These are phyloP conservation scores for Clistopyga incitator DNA, from an alignment of 2,888 invertebrate species.

Conservation along the genomic window DNA sequence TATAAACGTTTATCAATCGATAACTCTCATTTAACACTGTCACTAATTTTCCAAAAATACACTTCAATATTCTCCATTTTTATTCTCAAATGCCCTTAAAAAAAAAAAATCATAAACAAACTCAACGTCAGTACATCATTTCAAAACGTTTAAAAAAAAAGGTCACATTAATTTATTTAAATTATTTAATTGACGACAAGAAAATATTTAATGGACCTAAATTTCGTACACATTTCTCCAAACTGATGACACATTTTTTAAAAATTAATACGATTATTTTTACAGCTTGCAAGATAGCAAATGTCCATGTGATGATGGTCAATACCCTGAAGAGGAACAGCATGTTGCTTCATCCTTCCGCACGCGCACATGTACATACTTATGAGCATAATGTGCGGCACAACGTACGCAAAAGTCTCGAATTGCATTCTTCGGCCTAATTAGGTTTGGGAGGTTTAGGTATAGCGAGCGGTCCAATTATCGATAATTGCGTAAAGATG, in stretches of 20 bases:
- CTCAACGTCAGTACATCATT: no score
- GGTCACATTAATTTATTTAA: no score
- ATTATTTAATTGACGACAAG: not conserved
- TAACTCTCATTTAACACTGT: not conserved
- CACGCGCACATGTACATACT: not conserved
- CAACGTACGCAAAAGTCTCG: slow-evolving; percentile 69
- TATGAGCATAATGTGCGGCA: not conserved
- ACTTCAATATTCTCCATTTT: no score
- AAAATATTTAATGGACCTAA: not conserved
- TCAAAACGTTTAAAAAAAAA: no score
- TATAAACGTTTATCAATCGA: slow-evolving; percentile 29
- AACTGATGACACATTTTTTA: no score
- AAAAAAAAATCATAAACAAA: no score
- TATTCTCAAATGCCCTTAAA: no score
- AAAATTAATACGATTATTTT: no score
- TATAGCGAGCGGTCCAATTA: slow-evolving; percentile 80
- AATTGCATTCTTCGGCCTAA: slow-evolving; percentile 81
- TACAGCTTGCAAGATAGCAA: not conserved
- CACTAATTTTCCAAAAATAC: not conserved
- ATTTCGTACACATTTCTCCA: no score
- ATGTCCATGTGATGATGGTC: not conserved
- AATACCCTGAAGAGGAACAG: not conserved
- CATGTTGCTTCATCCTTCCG: not conserved
- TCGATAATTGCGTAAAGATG: slow-evolving; percentile 84
- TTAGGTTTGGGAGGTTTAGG: slow-evolving; percentile 80